Evolutionary conservation across 2,113 vertebrate species (phyloP), one percentile per base, ranked within the genome.

Genomic region (Clarias magur): DNA sequence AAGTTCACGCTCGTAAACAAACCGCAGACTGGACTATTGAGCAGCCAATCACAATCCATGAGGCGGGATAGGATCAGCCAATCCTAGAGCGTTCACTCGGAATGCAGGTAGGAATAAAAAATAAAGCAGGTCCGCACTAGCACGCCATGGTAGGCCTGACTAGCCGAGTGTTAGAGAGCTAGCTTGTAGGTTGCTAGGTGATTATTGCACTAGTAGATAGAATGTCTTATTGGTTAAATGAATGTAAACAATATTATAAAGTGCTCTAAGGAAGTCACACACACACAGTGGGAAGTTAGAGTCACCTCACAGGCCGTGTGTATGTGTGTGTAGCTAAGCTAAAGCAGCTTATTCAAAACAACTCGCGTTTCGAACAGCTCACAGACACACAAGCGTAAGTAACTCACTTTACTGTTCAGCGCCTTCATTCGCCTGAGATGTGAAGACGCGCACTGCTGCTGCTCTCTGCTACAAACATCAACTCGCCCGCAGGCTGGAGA

Each of bases 141-240:
- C 82, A 83, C 13, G 57, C 42, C 62, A 25, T 25, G 30, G 34
- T n/a, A 82, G 80, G 80, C 80, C 80, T 83, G 27, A 30, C 53
- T 84, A 84, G 19, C 82, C 17, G 54, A 84, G n/a, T 23, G 53
- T 54, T 83, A 53, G 19, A 56, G 12, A 70, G n/a, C 42, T 67
- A 82, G 12, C 60, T 19, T 17, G n/a, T 3, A 42, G 62, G 23
- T 25, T 56, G 34, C 21, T 19, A 53, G 5, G 8, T 13, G 30
- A n/a, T 27, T 12, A 19, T 12, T 53, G 1, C 48, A 1, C 48
- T 15, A 30, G 12, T 8, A 4, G 5, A 21, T n/a, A 7, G 0
- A 34, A 60, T 60, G 3, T 38, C 27, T 8, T 11, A 21, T 5
- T 0, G 30, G 79, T 60, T 60, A 7, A 38, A 0, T 80, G 16